Base-by-base conservation (phyloP, 2,113 vertebrate species). In the Riparia riparia region DNA sequence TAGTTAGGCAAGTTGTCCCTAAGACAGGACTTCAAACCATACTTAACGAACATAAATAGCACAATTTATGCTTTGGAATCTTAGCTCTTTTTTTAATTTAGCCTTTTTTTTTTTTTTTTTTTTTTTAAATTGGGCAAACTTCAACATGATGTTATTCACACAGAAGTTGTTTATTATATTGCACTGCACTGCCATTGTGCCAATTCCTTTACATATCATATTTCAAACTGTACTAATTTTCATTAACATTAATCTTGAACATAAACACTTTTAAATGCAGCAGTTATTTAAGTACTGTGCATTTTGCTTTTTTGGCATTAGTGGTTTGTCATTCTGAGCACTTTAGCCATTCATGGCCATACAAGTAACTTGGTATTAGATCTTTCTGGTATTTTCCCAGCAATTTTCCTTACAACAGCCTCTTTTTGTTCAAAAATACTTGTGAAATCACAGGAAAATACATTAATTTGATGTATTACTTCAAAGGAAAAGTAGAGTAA, bases 21-120 rank as follows among this genome's bases (percentile, higher is more conserved):
- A 88, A 98, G 97, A 97, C 87, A 97, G 97, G 96, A 97, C 97
- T 96, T 98, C 98, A 98, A 98, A 98, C 97, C 97, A 95, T 93
- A 98, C 96, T 97, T 98, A 98, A 98, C 90, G 70, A 98, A 98
- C 96, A 98, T 91, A 97, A 98, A 97, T 94, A 96, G 96, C 95
- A 97, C 97, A 97, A 97, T 98, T 97, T 97, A 97, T 98, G 96
- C 97, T 97, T 94, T 97, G 97, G 98, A 98, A 98, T 98, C 95
- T 97, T 89, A 80, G 70, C 41, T 87, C 60, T 51, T 96, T 89
- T 93, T 93, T 93, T 81, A 11, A 82, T 91, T 78, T 78, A 71
- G 50, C 5, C 31, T 42, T 58, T 65, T 74, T 58, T 81, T 61
- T 77, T 82, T 66, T 54, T 58, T 61, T 61, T 82, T 66, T 54